phyloP scores from a whole-genome alignment of 2,797 vertebrate species.

The Chaetodon trifasciatus region DNA sequence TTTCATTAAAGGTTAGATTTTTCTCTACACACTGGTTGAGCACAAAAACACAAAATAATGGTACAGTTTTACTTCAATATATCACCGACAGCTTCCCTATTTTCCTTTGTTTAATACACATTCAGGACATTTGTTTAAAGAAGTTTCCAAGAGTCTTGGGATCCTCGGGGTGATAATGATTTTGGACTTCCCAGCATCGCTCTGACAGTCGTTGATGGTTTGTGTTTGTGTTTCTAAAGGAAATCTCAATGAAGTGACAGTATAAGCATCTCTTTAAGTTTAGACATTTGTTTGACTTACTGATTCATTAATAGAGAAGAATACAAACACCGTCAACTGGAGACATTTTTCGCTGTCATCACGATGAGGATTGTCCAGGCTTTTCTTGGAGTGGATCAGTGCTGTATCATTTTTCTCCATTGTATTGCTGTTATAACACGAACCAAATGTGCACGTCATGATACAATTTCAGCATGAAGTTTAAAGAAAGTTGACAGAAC shows the following conservation, averaged over 20 bases:
- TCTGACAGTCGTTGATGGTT: conserved; percentile 42
- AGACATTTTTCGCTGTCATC: conserved; percentile 34
- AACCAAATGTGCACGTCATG: not conserved
- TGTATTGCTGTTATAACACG: not conserved
- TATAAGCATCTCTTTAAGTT: conserved; percentile 42
- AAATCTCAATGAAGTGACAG: conserved; percentile 57
- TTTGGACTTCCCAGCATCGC: conserved; percentile 41
- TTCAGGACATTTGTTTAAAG: conserved; percentile 41
- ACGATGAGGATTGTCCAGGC: not conserved
- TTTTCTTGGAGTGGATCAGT: not conserved
- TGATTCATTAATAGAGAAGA: conserved; percentile 36
- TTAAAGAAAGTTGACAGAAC: not conserved
- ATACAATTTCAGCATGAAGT: not conserved
- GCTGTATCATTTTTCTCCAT: not conserved
- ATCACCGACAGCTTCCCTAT: conserved; percentile 36
- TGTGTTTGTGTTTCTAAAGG: conserved; percentile 61
- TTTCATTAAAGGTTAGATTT: not conserved
- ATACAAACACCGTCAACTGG: conserved; percentile 44
- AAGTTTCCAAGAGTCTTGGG: conserved; percentile 15
- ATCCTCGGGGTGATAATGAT: conserved; percentile 44
- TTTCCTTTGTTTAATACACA: conserved; percentile 55
- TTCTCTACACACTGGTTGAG: not conserved
- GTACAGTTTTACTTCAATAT: conserved; percentile 2
- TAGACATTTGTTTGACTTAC: conserved; percentile 58
- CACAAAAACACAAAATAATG: not conserved